Evolutionary conservation across 2,888 invertebrate species (phyloP).

Genomic region (Tholera decimalis): DNA sequence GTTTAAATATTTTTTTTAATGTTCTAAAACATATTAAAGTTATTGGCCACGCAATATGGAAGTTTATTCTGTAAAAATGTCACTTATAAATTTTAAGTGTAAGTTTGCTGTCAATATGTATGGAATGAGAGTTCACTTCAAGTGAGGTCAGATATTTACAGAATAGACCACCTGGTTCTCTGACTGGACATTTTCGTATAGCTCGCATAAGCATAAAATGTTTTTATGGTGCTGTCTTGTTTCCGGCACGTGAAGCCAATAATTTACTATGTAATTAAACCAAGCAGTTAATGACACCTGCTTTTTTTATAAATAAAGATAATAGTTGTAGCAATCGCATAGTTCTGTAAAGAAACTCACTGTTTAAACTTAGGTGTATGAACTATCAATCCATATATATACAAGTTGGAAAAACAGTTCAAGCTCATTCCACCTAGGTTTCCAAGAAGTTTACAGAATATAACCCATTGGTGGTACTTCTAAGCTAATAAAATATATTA

Average conservation of each 20-base stretch:
- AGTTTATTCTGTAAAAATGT: too few relatives aligned
- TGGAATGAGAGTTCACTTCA: too few relatives aligned
- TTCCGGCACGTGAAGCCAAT: background rate
- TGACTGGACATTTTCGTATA: conserved; percentile 1
- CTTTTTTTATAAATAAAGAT: background rate
- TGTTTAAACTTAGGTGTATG: background rate
- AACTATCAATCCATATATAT: background rate
- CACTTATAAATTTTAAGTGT: too few relatives aligned
- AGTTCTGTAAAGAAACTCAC: background rate
- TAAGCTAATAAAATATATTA: conserved; percentile 21
- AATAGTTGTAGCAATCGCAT: background rate
- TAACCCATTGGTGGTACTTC: background rate
- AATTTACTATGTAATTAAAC: background rate
- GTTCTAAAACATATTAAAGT: background rate
- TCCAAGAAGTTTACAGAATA: background rate
- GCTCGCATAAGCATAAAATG: background rate
- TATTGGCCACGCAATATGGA: background rate
- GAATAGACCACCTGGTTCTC: too few relatives aligned
- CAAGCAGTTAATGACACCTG: conserved; percentile 4
- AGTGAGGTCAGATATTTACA: too few relatives aligned
- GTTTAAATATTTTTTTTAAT: background rate
- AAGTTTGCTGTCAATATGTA: too few relatives aligned
- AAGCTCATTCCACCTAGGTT: background rate
- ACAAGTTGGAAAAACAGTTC: background rate
- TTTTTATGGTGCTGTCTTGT: background rate